Evolutionary conservation across 2,113 vertebrate genomes (phyloP).

Genomic region (Sander vitreus): DNA sequence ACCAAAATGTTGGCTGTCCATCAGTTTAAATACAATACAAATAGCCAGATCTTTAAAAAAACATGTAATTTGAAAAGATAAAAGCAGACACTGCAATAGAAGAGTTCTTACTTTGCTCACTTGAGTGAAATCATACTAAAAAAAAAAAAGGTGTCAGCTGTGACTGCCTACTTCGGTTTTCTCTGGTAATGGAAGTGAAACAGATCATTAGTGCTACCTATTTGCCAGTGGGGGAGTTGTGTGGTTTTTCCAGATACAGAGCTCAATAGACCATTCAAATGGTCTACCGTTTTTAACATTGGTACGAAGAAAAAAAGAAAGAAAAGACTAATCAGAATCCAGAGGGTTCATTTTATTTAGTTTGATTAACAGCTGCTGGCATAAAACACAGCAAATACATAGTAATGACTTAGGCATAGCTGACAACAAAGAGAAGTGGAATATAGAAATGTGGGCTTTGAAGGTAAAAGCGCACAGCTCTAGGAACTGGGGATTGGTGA

Average conservation of each 20-base stretch:
- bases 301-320: not conserved
- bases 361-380: conserved; percentile 46
- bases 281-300: not conserved
- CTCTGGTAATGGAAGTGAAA: conserved; percentile 34
- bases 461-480: not conserved
- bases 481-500: not conserved
- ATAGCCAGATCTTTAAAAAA: not conserved
- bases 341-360: conserved; percentile 78
- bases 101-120: not conserved
- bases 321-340: conserved; percentile 60
- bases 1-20: not conserved
- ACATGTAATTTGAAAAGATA: not conserved
- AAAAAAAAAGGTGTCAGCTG: not conserved
- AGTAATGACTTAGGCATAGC: not conserved
- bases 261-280: not conserved
- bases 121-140: not conserved
- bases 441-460: not conserved
- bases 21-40: not conserved
- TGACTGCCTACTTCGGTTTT: conserved; percentile 5
- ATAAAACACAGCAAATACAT: conserved; percentile 41
- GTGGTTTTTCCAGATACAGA: not conserved
- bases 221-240: not conserved
- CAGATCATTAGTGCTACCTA: rapidly evolving
- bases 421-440: not conserved
- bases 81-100: too few species aligned